Conservation (phyloP, 2,888 invertebrate genomes). For the Mesorhabditis sp. region DNA sequence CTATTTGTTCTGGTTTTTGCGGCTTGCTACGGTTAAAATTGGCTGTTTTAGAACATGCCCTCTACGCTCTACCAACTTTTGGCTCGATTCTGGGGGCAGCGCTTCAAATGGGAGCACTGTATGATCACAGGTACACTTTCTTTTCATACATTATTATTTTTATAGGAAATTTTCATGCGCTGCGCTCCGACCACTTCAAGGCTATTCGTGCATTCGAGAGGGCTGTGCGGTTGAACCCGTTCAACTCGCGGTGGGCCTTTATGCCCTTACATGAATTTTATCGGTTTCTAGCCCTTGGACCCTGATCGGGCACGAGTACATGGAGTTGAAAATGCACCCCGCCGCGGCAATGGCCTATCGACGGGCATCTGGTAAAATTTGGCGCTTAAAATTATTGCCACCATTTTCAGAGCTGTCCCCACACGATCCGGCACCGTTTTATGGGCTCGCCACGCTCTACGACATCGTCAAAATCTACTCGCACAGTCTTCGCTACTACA, state of each 20-base stretch:
- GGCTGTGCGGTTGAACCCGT: not conserved
- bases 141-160: not conserved
- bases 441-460: conserved; percentile 95
- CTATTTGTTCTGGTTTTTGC: not conserved
- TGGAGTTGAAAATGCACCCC: conserved; percentile 95
- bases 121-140: not conserved
- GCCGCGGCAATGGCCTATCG: conserved; percentile 97
- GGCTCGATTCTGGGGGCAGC: not conserved
- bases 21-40: not conserved
- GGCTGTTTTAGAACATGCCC: not conserved
- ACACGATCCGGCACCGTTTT: conserved; percentile 85
- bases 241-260: not conserved
- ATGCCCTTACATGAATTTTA: not conserved
- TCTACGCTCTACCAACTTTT: not conserved
- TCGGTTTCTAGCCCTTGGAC: conserved; percentile 71
- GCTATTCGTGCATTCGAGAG: not conserved
- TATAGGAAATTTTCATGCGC: not conserved
- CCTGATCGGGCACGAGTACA: conserved; percentile 95
- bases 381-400: not conserved
- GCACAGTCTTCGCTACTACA: conserved; percentile 92
- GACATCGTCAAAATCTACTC: conserved; percentile 93
- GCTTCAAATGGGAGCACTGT: conserved; percentile 2
- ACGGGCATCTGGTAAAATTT: conserved; percentile 78
- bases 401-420: conserved; percentile 69
- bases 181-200: not conserved